A percentile compares a stretch with the other conserved stretches of the same genome.
These are phyloP conservation scores for Helicoverpa zea DNA, from an alignment of 1,140 invertebrate genomes.

Conservation along the genomic window DNA sequence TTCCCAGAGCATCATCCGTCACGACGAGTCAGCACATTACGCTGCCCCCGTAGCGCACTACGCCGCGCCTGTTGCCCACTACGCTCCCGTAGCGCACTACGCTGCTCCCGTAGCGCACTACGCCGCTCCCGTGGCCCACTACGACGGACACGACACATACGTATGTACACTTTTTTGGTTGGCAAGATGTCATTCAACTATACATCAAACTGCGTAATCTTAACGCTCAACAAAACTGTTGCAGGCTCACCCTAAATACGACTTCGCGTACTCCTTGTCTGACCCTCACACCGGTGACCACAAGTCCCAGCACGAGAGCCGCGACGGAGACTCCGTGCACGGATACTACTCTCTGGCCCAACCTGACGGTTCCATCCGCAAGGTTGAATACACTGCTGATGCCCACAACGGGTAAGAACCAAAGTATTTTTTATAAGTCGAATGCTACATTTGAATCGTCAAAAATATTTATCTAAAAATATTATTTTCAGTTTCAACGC, in stretches of 20 bases:
- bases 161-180: conserved; percentile 56
- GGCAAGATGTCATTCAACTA: neutral
- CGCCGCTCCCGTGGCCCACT: conserved; percentile 59
- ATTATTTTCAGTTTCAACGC: conserved; percentile 32
- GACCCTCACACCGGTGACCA: conserved; percentile 80
- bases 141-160: conserved; percentile 71
- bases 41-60: conserved; percentile 49
- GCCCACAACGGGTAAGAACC: conserved; percentile 75
- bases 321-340: conserved; percentile 76
- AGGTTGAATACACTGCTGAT: conserved; percentile 82
- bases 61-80: conserved; percentile 53
- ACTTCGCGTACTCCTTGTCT: conserved; percentile 85
- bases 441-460: too few relatives aligned
- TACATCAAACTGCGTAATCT: neutral
- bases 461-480: too few relatives aligned
- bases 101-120: conserved; percentile 58
- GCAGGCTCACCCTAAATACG: conserved; percentile 80
- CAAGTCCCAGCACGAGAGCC: conserved; percentile 73
- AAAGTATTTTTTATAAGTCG: too few relatives aligned
- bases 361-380: conserved; percentile 82
- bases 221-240: conserved; percentile 1
- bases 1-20: conserved; percentile 79
- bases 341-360: conserved; percentile 80
- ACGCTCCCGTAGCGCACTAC: conserved; percentile 50
- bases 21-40: conserved; percentile 69